phyloP scores from a whole-genome alignment of 2,888 invertebrate species.

The Spilosoma lubricipeda region DNA sequence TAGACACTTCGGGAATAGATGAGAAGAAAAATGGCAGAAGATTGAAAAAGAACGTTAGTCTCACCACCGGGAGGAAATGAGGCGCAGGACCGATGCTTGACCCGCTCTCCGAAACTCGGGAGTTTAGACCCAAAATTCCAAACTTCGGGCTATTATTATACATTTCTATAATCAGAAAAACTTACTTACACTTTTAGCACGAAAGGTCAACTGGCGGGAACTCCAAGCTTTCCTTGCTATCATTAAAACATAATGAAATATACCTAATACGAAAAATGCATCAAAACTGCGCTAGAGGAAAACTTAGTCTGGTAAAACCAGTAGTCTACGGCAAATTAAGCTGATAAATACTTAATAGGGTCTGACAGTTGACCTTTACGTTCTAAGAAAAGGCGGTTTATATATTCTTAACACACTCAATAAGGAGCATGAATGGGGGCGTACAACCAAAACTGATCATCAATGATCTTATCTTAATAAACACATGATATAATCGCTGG shows the following conservation, averaged over 20 bases:
- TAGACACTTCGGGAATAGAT: too few species aligned
- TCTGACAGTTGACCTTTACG: neutral
- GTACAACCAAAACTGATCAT: slow-evolving; percentile 17
- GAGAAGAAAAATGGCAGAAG: too few species aligned
- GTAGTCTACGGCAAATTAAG: neutral
- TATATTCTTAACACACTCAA: slow-evolving; percentile 14
- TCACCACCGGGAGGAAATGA: too few species aligned
- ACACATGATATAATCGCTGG: slow-evolving; percentile 9
- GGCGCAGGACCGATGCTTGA: too few species aligned
- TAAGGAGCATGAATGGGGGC: slow-evolving; percentile 18
- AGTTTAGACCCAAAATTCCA: too few species aligned
- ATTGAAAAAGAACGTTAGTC: too few species aligned
- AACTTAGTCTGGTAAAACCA: neutral
- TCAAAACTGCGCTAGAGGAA: neutral
- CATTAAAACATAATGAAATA: too few species aligned
- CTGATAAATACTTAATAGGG: slow-evolving; percentile 3
- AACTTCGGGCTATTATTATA: too few species aligned
- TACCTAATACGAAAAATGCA: neutral
- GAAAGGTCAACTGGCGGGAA: neutral
- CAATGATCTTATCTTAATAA: slow-evolving; percentile 17
- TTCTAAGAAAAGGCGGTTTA: slow-evolving; percentile 7
- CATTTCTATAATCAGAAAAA: too few species aligned
- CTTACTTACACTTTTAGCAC: too few species aligned
- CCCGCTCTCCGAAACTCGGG: too few species aligned
- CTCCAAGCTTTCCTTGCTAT: neutral